These are phyloP conservation scores for Loriculus beryllinus DNA, from an alignment of 2,797 vertebrate species.

Conservation along the genomic window DNA sequence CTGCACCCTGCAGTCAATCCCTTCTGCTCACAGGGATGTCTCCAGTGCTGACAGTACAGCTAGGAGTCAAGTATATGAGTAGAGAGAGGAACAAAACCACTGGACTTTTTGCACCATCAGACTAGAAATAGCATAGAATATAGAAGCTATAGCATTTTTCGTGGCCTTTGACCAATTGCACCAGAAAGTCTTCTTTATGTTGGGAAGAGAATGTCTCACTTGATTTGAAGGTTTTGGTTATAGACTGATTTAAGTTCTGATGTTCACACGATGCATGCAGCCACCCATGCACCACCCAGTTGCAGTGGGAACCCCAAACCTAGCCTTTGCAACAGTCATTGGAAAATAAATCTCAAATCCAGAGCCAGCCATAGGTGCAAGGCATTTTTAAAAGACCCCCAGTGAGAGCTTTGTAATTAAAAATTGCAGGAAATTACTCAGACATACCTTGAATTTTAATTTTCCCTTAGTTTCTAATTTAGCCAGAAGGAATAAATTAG, in stretches of 20 bases:
- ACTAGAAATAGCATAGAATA: not conserved
- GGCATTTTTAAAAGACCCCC: not conserved
- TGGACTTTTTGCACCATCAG: fast-evolving
- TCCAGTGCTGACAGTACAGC: not conserved
- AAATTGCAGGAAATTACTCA: conserved; percentile 16
- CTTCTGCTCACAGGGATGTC: fast-evolving
- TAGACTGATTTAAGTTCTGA: not conserved
- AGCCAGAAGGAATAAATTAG: conserved; percentile 10
- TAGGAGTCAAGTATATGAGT: fast-evolving
- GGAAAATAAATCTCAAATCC: not conserved
- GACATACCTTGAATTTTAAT: not conserved
- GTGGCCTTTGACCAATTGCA: not conserved
- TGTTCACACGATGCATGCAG: too few species aligned
- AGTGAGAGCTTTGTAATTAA: not conserved
- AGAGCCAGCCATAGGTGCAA: not conserved
- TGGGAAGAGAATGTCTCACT: not conserved
- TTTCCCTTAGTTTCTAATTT: not conserved
- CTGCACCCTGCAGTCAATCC: fast-evolving
- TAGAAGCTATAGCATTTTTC: fast-evolving
- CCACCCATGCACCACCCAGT: fast-evolving
- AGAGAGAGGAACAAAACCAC: not conserved
- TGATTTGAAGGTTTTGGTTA: not conserved
- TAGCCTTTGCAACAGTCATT: not conserved
- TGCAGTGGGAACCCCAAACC: not conserved
- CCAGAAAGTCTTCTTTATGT: not conserved